Conservation (phyloP, 2,888 invertebrate genomes). For the Pherbina coryleti region DNA sequence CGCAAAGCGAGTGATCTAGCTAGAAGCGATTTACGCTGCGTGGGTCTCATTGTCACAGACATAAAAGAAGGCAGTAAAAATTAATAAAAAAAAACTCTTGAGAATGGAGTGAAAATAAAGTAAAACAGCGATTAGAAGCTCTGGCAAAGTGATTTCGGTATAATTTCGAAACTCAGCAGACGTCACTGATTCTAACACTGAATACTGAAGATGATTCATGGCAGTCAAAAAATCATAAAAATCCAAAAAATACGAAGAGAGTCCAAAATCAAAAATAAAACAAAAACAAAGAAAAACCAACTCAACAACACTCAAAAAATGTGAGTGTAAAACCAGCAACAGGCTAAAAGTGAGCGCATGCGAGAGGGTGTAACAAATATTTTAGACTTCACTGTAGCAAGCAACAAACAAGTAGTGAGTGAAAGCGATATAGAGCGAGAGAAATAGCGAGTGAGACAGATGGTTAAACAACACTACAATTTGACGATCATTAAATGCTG, state of each 20-base stretch:
- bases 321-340: background rate
- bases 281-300: background rate
- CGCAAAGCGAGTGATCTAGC: no score
- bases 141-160: background rate
- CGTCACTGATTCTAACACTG: background rate
- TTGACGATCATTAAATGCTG: background rate
- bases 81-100: background rate
- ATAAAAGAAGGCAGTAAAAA: background rate
- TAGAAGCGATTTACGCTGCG: background rate
- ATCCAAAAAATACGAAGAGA: background rate
- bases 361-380: no score
- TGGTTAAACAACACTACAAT: background rate
- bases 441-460: background rate
- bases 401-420: background rate
- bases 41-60: conserved; percentile 2
- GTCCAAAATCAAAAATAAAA: no score
- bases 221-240: background rate
- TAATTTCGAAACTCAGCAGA: background rate
- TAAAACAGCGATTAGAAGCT: background rate
- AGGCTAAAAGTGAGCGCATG: background rate
- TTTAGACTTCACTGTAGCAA: background rate
- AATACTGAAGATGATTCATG: background rate
- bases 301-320: no score
- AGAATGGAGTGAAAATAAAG: background rate
- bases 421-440: background rate